Evolutionary conservation across 2,797 vertebrate genomes (phyloP).

Genomic region (Silurus lanzhouensis): DNA sequence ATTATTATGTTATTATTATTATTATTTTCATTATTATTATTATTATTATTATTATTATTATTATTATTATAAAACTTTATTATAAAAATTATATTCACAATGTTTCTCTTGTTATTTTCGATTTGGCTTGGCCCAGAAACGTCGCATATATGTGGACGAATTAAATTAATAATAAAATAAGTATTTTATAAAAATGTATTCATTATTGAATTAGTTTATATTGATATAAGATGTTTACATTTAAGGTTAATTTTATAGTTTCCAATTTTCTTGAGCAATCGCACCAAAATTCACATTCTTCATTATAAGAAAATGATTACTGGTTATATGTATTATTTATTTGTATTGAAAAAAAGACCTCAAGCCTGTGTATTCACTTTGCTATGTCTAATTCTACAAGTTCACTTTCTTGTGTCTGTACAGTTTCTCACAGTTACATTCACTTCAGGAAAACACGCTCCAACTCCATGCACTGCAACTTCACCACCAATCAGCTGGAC

Average conservation of each 20-base stretch:
- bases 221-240: not conserved
- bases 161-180: too few species aligned
- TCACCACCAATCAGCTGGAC: constrained; percentile 53
- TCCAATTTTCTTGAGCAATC: not conserved
- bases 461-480: constrained; percentile 21
- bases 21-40: not conserved
- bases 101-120: too few species aligned
- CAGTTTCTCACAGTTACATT: not conserved
- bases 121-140: too few species aligned
- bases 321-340: not conserved
- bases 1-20: too few species aligned
- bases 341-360: not conserved
- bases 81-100: too few species aligned
- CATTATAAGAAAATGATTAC: not conserved
- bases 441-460: not conserved
- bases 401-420: not conserved
- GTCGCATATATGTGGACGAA: too few species aligned
- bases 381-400: not conserved
- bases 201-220: not conserved
- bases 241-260: not conserved
- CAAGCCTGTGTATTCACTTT: not conserved
- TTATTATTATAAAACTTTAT: too few species aligned
- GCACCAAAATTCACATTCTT: not conserved
- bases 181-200: too few species aligned
- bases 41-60: too few species aligned